A percentile compares a stretch with the other conserved stretches of the same genome.
Conservation (phyloP, 2,888 invertebrate genomes). For the Dyspetes luteomarginatus region DNA sequence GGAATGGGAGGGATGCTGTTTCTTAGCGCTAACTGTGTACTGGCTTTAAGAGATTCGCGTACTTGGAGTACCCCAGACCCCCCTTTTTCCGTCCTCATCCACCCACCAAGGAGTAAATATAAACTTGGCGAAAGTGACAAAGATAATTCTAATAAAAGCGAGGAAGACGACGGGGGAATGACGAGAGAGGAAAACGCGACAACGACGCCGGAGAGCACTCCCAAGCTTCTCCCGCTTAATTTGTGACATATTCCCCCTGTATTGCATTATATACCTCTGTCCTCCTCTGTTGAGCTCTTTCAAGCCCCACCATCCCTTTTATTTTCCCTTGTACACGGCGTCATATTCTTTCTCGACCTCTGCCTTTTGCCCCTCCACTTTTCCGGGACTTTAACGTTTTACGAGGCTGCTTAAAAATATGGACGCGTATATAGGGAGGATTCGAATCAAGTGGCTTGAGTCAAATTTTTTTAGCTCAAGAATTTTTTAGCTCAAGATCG, state of each 20-base stretch:
- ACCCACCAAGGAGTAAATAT: constrained; percentile 80
- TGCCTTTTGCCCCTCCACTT: constrained; percentile 20
- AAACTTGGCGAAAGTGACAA: constrained; percentile 83
- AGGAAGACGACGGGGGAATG: constrained; percentile 73
- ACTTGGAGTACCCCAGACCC: constrained; percentile 25
- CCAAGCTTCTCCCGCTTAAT: constrained; percentile 80
- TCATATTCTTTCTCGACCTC: constrained; percentile 42
- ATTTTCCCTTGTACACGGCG: constrained; percentile 50
- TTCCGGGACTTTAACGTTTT: constrained; percentile 1
- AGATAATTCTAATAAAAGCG: constrained; percentile 84
- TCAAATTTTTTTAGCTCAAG: no score
- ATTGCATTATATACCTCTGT: constrained; percentile 77
- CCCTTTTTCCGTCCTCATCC: constrained; percentile 31
- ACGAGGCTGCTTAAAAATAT: constrained; percentile 1
- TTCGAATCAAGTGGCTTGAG: no score
- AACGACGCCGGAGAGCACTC: constrained; percentile 79
- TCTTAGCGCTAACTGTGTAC: constrained; percentile 65
- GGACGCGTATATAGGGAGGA: not conserved
- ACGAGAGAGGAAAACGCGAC: constrained; percentile 67
- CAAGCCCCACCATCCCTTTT: constrained; percentile 19
- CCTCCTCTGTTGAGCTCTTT: constrained; percentile 30
- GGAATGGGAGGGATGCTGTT: constrained; percentile 37
- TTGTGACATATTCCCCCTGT: constrained; percentile 82
- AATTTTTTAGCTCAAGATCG: no score
- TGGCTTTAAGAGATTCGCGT: constrained; percentile 81